Evolutionary conservation across 1,140 invertebrate genomes (phyloP), one percentile per base, ranked within the genome.

Genomic region (Calycopis cecrops): DNA sequence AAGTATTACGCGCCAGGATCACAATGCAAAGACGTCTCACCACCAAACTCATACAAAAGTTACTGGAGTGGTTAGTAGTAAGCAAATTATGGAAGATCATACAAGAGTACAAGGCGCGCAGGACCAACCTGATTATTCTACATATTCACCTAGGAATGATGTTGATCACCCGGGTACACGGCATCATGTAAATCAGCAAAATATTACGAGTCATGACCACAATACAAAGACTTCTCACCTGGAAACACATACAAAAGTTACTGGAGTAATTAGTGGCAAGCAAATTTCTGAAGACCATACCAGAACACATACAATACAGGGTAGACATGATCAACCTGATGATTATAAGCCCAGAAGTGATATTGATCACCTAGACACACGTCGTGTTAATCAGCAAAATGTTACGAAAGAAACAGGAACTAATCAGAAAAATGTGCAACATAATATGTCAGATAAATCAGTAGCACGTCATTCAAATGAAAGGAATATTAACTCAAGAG

Each of bases 401-500:
- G 38, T 40, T 12, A 14, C 38, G 14, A n/a, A 40, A n/a, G 11
- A 16, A 16, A 44, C 16, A 9, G 14, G 14, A 17, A 16, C 17
- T 16, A 44, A 44, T 17, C 40, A 44, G 40, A 44, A 44, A 61
- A 53, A 37, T 53, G 34, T 11, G 67, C 64, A 44, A 52, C n/a
- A n/a, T n/a, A 56, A 38, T 55, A 65, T 49, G 40, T 44, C 55
- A 9, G 55, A 63, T 53, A 62, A 59, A 53, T 60, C 68, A 47
- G 59, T 62, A 18, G 48, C 63, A 7, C 67, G 68, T 54, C 67
- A 65, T 52, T 58, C 65, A 12, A 62, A 60, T n/a, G 71, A 77
- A 28, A 74, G 57, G 57, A 76, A 62, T 57, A 40, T 61, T 14
- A 50, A 66, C 35, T 69, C 71, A 50, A 82, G 71, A 66, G 59